Evolutionary conservation across 2,113 vertebrate genomes (phyloP).

Genomic region (Tylochromis polylepis): DNA sequence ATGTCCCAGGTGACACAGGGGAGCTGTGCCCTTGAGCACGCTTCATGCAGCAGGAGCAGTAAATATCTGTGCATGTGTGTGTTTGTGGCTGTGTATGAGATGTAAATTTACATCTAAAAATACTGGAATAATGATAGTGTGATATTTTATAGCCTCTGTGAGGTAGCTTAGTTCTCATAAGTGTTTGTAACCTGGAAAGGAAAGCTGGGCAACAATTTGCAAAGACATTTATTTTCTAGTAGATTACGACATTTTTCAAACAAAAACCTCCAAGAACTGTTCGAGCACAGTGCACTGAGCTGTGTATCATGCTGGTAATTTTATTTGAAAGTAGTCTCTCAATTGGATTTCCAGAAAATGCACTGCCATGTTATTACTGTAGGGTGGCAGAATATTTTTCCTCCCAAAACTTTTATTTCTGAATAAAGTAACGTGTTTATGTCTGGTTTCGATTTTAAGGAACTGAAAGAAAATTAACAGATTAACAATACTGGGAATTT

Average conservation of each 20-base stretch:
- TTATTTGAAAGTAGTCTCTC: background rate
- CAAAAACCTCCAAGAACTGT: background rate
- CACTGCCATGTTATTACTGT: background rate
- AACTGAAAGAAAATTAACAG: rapidly evolving
- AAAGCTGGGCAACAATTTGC: background rate
- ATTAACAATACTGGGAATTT: background rate
- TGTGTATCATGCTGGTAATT: background rate
- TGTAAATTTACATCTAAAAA: background rate
- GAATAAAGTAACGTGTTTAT: background rate
- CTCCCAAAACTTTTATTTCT: background rate
- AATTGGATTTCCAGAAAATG: background rate
- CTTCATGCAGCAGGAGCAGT: slow-evolving; percentile 32
- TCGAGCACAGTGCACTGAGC: background rate
- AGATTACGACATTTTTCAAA: background rate
- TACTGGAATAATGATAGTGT: background rate
- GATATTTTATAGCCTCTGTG: slow-evolving; percentile 24
- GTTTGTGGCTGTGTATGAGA: background rate
- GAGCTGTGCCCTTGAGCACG: slow-evolving; percentile 57
- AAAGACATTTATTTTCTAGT: background rate
- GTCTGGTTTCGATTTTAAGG: background rate
- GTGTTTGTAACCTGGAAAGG: background rate
- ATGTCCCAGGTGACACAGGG: slow-evolving; percentile 46
- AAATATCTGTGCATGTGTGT: slow-evolving; percentile 24
- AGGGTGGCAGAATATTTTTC: background rate
- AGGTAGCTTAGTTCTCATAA: background rate